Base-by-base conservation (phyloP, 2,113 vertebrate species). In the Abramis brama region DNA sequence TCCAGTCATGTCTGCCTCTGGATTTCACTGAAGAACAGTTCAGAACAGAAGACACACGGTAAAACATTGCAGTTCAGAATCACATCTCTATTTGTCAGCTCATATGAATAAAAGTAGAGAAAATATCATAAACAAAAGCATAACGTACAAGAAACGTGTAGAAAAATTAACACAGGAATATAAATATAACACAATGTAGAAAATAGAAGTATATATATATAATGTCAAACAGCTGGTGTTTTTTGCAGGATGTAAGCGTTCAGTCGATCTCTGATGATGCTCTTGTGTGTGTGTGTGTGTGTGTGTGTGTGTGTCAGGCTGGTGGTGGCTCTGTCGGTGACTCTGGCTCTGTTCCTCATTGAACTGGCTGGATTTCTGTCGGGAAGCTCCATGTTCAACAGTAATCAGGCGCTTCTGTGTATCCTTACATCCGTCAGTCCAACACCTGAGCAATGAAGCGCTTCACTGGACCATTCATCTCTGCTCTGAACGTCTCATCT, bases 351-450 rank as follows among this genome's bases (percentile, higher is more conserved):
- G 84, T 97, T 97, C 91, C 94, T 91, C 0, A 88, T 97, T 68
- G 97, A 97, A 89, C 83, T 97, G 87, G 90, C 92, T 27, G 97
- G 97, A 15, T 97, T 97, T 92, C 94, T 97, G 79, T 96, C 96
- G 1, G 97, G 97, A 82, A 93, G 95, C 39, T 97, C 97, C 85
- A 97, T 97, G 96, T 97, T 98, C 91, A 97, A 95, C 93, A 92
- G 89, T 88, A 95, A 94, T 74, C 97, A 97, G 90, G 92, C 95
- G 27, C 93, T 97, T 25, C 89, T 97, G 68, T 98, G 97, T 97
- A 97, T 97, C 97, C 96, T 97, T 96, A 45, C 57, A 52, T 8
- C 19, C 57, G 1, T 59, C 55, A 4, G 60, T 25, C 60, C n/a
- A 12, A 27, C 60, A 25, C 9, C 59, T 62, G 5, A 62, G 12